Percentiles rank a stretch among this genome's conserved stretches.
Conservation (phyloP, 2,888 invertebrate genomes). For the Seladonia tumulorum region DNA sequence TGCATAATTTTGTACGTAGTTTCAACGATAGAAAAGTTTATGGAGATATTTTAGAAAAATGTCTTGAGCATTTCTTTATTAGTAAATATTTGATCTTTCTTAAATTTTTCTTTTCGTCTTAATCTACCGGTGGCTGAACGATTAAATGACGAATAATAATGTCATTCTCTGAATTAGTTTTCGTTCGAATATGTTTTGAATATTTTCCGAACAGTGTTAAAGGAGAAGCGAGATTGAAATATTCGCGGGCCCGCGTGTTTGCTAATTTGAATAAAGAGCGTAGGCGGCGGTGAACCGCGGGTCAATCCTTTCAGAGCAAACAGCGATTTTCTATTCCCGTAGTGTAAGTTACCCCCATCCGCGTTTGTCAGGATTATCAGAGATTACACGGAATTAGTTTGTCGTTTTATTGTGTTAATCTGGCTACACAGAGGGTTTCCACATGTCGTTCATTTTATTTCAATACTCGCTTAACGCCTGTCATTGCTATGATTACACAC, state of each 20-base stretch:
- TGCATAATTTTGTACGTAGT: no score
- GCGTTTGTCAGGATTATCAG: conserved; percentile 16
- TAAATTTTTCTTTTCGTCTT: no score
- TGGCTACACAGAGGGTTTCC: background rate
- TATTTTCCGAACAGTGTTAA: background rate
- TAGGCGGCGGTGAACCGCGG: background rate
- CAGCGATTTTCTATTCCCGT: conserved; percentile 7
- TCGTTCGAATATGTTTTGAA: background rate
- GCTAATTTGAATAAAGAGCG: background rate
- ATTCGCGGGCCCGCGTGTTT: background rate
- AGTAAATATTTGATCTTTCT: background rate
- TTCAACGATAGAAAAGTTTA: no score
- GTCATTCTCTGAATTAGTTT: background rate
- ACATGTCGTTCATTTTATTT: conserved; percentile 12
- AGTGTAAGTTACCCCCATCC: conserved; percentile 13
- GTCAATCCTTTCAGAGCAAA: background rate
- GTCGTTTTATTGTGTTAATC: conserved; percentile 15
- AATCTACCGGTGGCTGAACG: no score
- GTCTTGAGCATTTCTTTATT: background rate
- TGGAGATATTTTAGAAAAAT: background rate
- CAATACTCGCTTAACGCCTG: conserved; percentile 11
- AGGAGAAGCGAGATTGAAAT: background rate
- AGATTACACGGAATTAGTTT: conserved; percentile 8
- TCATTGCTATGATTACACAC: background rate
- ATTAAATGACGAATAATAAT: background rate